These are phyloP conservation scores for Hydrotaea cyrtoneurina DNA, from an alignment of 2,888 invertebrate species.

Conservation along the genomic window DNA sequence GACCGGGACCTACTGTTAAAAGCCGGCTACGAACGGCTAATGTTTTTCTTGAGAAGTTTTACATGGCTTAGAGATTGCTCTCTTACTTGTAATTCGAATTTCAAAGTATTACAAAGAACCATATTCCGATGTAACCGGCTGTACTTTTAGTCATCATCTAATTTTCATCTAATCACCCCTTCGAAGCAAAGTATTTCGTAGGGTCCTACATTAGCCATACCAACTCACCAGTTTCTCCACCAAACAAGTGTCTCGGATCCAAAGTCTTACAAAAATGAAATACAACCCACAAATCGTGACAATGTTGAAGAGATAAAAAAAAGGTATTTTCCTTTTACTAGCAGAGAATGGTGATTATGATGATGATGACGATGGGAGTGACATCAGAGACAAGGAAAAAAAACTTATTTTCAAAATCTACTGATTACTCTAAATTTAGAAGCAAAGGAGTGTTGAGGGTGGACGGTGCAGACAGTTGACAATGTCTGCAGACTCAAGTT, in stretches of 20 bases:
- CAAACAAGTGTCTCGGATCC: background rate
- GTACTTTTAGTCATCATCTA: too few species aligned
- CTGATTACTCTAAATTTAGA: constrained; percentile 39
- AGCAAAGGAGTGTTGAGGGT: background rate
- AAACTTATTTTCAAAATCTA: constrained; percentile 40
- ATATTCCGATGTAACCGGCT: too few species aligned
- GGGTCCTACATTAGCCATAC: background rate
- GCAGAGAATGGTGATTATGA: background rate
- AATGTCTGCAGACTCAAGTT: constrained; percentile 27
- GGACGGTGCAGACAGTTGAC: background rate
- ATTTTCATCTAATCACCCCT: too few species aligned
- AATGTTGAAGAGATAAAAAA: constrained; percentile 22
- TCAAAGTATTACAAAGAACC: too few species aligned
- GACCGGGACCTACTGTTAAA: too few species aligned
- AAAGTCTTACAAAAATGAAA: background rate
- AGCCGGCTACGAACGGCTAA: too few species aligned
- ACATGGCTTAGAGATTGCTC: too few species aligned
- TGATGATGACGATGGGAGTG: background rate
- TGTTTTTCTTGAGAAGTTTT: too few species aligned
- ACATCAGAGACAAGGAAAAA: background rate
- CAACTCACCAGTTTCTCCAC: background rate
- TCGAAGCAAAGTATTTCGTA: background rate
- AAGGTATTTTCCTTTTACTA: background rate
- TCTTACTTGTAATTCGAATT: too few species aligned
- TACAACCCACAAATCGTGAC: constrained; percentile 32